These are phyloP conservation scores for Ibycter americanus DNA, from an alignment of 2,797 vertebrate genomes.

Conservation along the genomic window DNA sequence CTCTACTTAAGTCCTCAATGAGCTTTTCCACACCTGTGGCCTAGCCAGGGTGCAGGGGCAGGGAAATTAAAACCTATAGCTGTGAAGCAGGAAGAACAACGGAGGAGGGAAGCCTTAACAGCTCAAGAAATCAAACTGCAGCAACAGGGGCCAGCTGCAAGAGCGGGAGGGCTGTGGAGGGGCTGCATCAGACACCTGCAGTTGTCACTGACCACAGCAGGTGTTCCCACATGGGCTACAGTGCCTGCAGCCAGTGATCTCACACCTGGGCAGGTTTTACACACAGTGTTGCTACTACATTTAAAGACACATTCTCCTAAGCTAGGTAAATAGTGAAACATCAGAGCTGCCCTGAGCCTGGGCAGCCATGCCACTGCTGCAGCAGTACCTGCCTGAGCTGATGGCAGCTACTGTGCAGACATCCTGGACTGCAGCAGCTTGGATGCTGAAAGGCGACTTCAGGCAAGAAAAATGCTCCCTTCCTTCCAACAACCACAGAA, in stretches of 20 bases:
- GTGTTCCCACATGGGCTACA: background rate
- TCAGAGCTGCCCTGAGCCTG: background rate
- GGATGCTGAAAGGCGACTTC: background rate
- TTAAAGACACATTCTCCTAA: background rate
- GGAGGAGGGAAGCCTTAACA: background rate
- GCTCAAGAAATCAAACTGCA: background rate
- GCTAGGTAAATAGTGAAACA: background rate
- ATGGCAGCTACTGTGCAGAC: background rate
- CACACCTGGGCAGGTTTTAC: background rate
- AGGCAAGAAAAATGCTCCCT: constrained; percentile 22
- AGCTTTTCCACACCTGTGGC: background rate
- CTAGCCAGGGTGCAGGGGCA: background rate
- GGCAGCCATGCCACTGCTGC: background rate
- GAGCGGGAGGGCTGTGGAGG: background rate
- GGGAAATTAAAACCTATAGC: background rate
- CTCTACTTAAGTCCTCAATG: background rate
- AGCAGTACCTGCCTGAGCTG: background rate
- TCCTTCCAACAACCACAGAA: constrained; percentile 21
- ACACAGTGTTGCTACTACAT: background rate
- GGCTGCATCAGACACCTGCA: fast-evolving
- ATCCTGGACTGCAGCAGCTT: fast-evolving
- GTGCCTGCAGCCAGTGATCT: background rate
- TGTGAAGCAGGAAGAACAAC: background rate
- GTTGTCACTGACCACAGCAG: background rate
- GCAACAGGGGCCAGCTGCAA: background rate